These are phyloP conservation scores for Neelides folsomi DNA, from an alignment of 2,888 invertebrate genomes.

Conservation along the genomic window DNA sequence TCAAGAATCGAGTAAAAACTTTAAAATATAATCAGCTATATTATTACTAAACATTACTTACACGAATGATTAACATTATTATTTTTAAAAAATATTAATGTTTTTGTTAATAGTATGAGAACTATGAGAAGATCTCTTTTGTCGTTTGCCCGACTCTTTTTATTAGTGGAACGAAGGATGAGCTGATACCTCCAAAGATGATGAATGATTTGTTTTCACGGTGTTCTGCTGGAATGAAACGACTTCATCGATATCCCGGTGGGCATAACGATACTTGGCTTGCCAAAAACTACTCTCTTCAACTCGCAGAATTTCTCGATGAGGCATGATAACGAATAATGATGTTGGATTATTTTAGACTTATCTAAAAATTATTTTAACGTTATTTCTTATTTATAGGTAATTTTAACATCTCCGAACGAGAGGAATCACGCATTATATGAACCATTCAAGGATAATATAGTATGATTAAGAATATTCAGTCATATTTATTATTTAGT, in stretches of 20 bases:
- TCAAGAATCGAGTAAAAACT: constrained; percentile 77
- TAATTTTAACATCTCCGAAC: too few species aligned
- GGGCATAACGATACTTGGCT: constrained; percentile 95
- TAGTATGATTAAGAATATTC: too few species aligned
- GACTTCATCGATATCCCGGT: constrained; percentile 63
- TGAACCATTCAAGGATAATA: too few species aligned
- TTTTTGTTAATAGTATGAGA: constrained; percentile 42
- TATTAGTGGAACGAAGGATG: constrained; percentile 74
- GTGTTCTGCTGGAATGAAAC: constrained; percentile 63
- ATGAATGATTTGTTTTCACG: constrained; percentile 63
- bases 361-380: background rate
- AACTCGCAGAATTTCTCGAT: constrained; percentile 38
- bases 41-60: too few species aligned
- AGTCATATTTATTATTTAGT: too few species aligned
- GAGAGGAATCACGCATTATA: too few species aligned
- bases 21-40: too few species aligned
- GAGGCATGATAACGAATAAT: too few species aligned
- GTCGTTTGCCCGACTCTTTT: constrained; percentile 67
- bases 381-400: too few species aligned
- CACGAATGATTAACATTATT: too few species aligned
- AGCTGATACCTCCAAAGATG: constrained; percentile 80
- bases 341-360: too few species aligned
- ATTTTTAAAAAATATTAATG: too few species aligned
- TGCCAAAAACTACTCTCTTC: constrained; percentile 55
- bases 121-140: constrained; percentile 53